Conservation (phyloP, 1,140 invertebrate species). For the Brachionus koreanus region DNA sequence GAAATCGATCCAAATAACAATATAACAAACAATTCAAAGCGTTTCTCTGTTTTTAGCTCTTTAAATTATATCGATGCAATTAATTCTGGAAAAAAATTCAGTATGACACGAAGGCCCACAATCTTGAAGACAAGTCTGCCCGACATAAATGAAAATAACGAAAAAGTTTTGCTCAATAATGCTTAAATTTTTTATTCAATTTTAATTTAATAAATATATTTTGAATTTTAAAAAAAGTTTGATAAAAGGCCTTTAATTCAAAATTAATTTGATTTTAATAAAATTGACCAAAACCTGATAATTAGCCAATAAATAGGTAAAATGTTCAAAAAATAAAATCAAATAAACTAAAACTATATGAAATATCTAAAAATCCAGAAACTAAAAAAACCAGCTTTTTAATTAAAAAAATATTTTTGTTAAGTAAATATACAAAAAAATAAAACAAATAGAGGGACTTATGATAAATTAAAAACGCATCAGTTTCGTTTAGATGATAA, state of each 20-base stretch:
- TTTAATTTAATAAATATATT: not conserved
- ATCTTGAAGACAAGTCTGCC: not conserved
- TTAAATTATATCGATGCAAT: not conserved
- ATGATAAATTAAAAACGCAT: not conserved
- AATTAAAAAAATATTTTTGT: not conserved
- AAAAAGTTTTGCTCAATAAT: not conserved
- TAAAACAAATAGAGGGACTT: not conserved
- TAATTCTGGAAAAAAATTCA: not conserved
- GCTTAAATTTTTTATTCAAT: not conserved
- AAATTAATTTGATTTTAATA: no score
- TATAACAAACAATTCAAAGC: not conserved
- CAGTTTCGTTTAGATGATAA: not conserved
- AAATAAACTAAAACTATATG: no score
- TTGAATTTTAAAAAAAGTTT: not conserved
- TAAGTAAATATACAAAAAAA: not conserved
- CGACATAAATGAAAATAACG: not conserved
- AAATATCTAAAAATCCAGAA: no score
- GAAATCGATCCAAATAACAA: not conserved
- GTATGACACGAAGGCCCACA: not conserved
- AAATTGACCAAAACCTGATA: no score
- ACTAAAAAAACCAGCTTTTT: not conserved
- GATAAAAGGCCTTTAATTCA: no score
- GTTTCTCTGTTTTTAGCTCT: not conserved
- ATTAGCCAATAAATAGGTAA: no score
- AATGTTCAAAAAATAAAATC: no score